These are phyloP conservation scores for Drosophila albomicans DNA, from an alignment of 1,140 invertebrate genomes.

Conservation along the genomic window DNA sequence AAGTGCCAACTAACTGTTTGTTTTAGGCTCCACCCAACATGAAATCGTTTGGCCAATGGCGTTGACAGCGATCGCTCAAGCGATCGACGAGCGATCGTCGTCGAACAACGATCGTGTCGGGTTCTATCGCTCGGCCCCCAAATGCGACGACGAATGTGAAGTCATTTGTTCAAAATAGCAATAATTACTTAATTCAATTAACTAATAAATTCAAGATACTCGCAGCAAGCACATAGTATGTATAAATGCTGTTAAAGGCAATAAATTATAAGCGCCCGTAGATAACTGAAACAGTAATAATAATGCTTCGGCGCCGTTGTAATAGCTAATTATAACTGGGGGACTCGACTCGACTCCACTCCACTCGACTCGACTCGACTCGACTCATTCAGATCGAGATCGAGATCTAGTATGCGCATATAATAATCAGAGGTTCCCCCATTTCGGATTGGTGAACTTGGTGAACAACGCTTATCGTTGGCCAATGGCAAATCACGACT, in stretches of 20 bases:
- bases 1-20: neutral
- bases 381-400: neutral
- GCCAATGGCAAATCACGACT: slow-evolving; percentile 19
- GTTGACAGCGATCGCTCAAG: slow-evolving; percentile 35
- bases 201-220: slow-evolving; percentile 66
- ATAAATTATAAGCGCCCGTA: slow-evolving; percentile 61
- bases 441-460: slow-evolving; percentile 20
- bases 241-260: slow-evolving; percentile 25
- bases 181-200: slow-evolving; percentile 74
- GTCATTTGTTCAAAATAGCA: slow-evolving; percentile 67
- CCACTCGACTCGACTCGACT: slow-evolving; percentile 17
- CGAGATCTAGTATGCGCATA: neutral
- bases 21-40: slow-evolving; percentile 35
- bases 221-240: slow-evolving; percentile 13
- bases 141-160: slow-evolving; percentile 37
- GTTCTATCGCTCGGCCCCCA: slow-evolving; percentile 9
- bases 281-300: slow-evolving; percentile 38
- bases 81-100: slow-evolving; percentile 16
- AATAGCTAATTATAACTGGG: slow-evolving; percentile 69
- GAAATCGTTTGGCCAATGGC: slow-evolving; percentile 30
- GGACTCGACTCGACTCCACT: slow-evolving; percentile 10
- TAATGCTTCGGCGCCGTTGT: slow-evolving; percentile 40
- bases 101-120: slow-evolving; percentile 18
- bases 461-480: slow-evolving; percentile 32
- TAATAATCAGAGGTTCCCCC: neutral